A percentile compares a stretch with the other conserved stretches of the same genome.
phyloP scores from a whole-genome alignment of 2,797 vertebrate genomes.

The Apogon talboti region DNA sequence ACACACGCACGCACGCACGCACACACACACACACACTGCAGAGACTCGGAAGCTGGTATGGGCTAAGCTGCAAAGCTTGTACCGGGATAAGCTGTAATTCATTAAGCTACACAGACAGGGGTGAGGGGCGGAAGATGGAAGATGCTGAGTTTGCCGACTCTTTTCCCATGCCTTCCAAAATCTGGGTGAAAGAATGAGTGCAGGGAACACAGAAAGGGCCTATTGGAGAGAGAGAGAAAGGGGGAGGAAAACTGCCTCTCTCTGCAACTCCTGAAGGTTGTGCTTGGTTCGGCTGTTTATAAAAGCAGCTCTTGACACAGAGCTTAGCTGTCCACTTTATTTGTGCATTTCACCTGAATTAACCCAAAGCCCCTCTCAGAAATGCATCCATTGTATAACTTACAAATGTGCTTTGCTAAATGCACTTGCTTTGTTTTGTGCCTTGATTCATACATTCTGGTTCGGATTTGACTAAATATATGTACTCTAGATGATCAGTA shows the following conservation, averaged over 20 bases:
- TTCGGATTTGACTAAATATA: not conserved
- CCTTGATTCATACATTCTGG: constrained; percentile 7
- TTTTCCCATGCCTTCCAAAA: constrained; percentile 50
- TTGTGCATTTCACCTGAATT: constrained; percentile 56
- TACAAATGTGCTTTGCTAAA: constrained; percentile 1
- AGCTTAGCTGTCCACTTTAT: constrained; percentile 49
- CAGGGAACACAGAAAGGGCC: constrained; percentile 55
- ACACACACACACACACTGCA: constrained; percentile 53
- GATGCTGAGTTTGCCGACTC: constrained; percentile 81
- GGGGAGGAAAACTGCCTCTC: constrained; percentile 48
- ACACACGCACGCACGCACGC: not conserved
- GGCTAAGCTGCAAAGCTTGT: constrained; percentile 81
- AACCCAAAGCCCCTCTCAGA: constrained; percentile 30
- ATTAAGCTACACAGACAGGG: constrained; percentile 77
- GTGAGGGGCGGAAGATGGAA: constrained; percentile 59
- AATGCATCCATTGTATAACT: constrained; percentile 27
- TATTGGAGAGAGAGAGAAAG: constrained; percentile 36
- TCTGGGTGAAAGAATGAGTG: constrained; percentile 71
- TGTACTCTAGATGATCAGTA: constrained; percentile 1
- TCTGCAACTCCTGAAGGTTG: constrained; percentile 64
- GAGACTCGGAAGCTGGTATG: constrained; percentile 62
- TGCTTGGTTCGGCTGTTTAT: constrained; percentile 61
- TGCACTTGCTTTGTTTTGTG: not conserved
- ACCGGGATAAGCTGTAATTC: constrained; percentile 81
- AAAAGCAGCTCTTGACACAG: constrained; percentile 62